A percentile compares a stretch with the other conserved stretches of the same genome.
Evolutionary conservation across 2,113 vertebrate genomes (phyloP).

Genomic region (Esox niger): DNA sequence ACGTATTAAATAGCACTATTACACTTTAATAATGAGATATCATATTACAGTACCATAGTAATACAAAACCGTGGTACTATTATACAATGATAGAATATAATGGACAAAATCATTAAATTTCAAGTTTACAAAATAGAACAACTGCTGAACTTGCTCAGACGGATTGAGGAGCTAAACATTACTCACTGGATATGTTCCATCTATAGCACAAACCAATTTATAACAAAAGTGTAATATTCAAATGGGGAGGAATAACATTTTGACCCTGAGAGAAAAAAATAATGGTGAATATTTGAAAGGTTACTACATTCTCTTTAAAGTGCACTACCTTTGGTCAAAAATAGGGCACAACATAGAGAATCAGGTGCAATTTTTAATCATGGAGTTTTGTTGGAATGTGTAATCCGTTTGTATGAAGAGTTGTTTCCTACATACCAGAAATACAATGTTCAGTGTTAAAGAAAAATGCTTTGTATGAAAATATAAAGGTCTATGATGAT

Average conservation of each 20-base stretch:
- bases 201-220: slow-evolving; percentile 73
- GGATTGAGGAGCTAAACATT: slow-evolving; percentile 74
- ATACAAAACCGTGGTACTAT: slow-evolving; percentile 48
- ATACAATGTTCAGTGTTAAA: slow-evolving; percentile 78
- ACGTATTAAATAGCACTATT: slow-evolving; percentile 96
- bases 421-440: slow-evolving; percentile 71
- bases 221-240: slow-evolving; percentile 47
- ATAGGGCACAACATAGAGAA: too few relatives aligned
- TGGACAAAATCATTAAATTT: slow-evolving; percentile 76
- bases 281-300: slow-evolving; percentile 38
- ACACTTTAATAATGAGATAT: slow-evolving; percentile 56
- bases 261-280: slow-evolving; percentile 22
- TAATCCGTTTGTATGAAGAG: slow-evolving; percentile 55
- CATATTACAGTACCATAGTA: slow-evolving; percentile 50
- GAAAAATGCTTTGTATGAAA: slow-evolving; percentile 91
- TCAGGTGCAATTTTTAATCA: not conserved
- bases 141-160: slow-evolving; percentile 75
- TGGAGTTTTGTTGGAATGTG: slow-evolving; percentile 70
- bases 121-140: slow-evolving; percentile 80
- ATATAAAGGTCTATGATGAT: slow-evolving; percentile 94
- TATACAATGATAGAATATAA: slow-evolving; percentile 86
- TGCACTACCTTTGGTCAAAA: too few relatives aligned
- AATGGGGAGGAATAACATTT: slow-evolving; percentile 1
- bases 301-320: too few relatives aligned
- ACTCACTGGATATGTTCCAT: slow-evolving; percentile 68